These are phyloP conservation scores for Caracal caracal DNA, from an alignment of 2,113 vertebrate species.

Conservation along the genomic window DNA sequence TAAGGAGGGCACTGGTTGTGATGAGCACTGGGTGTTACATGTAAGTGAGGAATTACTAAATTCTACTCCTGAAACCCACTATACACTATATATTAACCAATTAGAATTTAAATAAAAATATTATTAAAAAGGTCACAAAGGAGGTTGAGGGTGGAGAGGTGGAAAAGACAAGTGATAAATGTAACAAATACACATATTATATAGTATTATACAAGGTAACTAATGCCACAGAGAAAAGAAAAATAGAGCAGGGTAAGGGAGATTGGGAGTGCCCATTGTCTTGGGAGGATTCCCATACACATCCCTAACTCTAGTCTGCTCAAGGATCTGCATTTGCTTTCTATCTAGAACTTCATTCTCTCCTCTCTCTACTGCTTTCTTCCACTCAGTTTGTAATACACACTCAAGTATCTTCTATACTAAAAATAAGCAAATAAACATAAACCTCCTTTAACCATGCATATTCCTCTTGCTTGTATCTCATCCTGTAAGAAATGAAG, in stretches of 20 bases:
- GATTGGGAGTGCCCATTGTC: too few species aligned
- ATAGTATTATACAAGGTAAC: background rate
- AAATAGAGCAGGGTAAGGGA: background rate
- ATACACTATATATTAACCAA: too few species aligned
- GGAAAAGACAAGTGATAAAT: background rate
- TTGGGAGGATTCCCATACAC: background rate
- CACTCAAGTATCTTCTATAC: background rate
- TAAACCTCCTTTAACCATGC: background rate
- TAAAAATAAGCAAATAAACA: background rate
- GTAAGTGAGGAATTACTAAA: too few species aligned
- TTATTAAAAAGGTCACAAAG: background rate
- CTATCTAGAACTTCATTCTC: background rate
- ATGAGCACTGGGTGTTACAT: too few species aligned
- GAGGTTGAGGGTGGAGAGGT: background rate
- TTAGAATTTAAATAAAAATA: too few species aligned
- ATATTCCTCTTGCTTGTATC: background rate
- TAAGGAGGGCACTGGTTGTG: too few species aligned
- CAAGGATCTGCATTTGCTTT: background rate
- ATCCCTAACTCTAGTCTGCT: background rate
- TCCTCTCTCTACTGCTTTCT: background rate
- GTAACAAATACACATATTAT: background rate
- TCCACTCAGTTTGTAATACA: background rate
- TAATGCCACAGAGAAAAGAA: background rate
- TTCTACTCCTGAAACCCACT: too few species aligned
- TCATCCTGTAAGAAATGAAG: background rate